Base-by-base conservation (phyloP, 2,113 vertebrate species). In the Microcebus murinus region DNA sequence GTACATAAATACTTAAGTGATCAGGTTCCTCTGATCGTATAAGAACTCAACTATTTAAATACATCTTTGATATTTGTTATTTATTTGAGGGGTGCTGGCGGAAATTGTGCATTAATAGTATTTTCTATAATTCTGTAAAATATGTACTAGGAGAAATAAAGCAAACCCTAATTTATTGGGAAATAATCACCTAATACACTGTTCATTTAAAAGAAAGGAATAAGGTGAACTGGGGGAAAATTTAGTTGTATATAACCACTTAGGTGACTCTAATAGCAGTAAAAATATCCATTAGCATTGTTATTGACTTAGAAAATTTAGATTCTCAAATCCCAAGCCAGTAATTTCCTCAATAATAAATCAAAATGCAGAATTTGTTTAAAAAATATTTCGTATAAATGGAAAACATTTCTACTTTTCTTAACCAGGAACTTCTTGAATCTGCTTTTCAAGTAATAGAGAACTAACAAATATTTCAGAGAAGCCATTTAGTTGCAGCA, bases 101-200 rank as follows among this genome's bases (percentile, higher is more conserved):
- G 3, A 87, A 92, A 70, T 17, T 86, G 0, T 55, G n/a, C 1
- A n/a, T 65, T 63, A 70, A 70, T 76, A 96, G 63, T 20, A 59
- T 39, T 57, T 18, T 23, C 21, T 61, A 15, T 76, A 67, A 74
- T 36, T 80, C 5, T 71, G 34, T 63, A 63, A 83, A 74, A 71
- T 85, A 80, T 70, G 59, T 87, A 80, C 18, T 65, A 85, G 21
- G 15, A 68, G 7, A 82, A 90, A 94, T 90, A 95, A 94, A 86
- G 17, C 20, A 93, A 88, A 59, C 0, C 4, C 8, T 68, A 68
- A 1, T 84, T 68, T 73, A 74, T 45, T 77, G 17, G 52, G 27
- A 61, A 87, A 48, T 63, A 92, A 86, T 48, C 21, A 93, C 13
- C 1, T 9, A 95, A 68, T 73, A 77, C 77, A 84, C 6, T 82